These are phyloP conservation scores for Trachelipus rathkii DNA, from an alignment of 1,140 invertebrate species.

Conservation along the genomic window DNA sequence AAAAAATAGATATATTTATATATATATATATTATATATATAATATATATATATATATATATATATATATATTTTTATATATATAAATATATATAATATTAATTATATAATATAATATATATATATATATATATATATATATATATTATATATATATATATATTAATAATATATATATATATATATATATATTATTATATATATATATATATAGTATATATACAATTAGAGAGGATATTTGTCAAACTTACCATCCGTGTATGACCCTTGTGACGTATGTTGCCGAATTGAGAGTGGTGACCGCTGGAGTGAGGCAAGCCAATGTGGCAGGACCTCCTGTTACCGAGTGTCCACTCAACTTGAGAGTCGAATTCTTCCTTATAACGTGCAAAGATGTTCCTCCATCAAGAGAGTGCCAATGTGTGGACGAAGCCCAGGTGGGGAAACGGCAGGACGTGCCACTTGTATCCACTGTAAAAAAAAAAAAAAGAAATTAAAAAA, in stretches of 20 bases:
- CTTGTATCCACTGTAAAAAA: constrained; percentile 42
- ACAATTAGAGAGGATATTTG: background rate
- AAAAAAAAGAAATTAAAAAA: background rate
- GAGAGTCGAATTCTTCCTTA: constrained; percentile 25
- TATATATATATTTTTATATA: constrained; percentile 35
- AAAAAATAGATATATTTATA: constrained; percentile 23
- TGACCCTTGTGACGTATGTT: constrained; percentile 34
- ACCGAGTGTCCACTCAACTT: background rate
- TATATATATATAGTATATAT: constrained; percentile 21
- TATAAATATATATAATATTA: constrained; percentile 21
- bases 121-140: constrained; percentile 33
- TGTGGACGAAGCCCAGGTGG: background rate
- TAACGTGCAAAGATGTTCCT: constrained; percentile 16
- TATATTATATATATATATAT: constrained; percentile 24
- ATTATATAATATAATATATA: constrained; percentile 36
- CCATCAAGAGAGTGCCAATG: constrained; percentile 35
- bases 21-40: constrained; percentile 23
- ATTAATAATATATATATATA: constrained; percentile 33
- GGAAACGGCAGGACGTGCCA: constrained; percentile 26
- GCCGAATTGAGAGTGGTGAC: constrained; percentile 24
- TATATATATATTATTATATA: constrained; percentile 42
- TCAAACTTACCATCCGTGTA: background rate
- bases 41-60: constrained; percentile 23
- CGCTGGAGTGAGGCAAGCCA: constrained; percentile 15
- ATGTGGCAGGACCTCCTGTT: constrained; percentile 21